phyloP scores from a whole-genome alignment of 2,888 invertebrate species.

The Pteria penguin region DNA sequence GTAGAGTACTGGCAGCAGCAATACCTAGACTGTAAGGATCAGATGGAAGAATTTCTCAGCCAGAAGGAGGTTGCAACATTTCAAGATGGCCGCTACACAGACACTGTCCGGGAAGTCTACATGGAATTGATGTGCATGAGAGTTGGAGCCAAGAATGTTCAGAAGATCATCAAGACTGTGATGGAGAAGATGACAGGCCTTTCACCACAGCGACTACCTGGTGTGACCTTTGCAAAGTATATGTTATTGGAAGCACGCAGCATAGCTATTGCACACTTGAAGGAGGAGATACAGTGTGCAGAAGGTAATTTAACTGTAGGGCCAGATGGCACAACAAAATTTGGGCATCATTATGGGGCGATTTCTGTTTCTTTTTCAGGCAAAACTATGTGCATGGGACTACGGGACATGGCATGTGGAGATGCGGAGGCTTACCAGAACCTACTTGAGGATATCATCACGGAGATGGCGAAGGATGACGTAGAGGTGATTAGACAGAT shows the following conservation, averaged over 20 bases:
- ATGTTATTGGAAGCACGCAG: too few species aligned
- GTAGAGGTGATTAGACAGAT: too few species aligned
- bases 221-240: slow-evolving; percentile 17
- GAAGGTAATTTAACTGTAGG: too few species aligned
- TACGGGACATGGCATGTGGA: slow-evolving; percentile 26
- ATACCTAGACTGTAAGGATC: slow-evolving; percentile 18
- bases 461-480: not conserved
- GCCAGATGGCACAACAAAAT: slow-evolving; percentile 15
- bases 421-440: slow-evolving; percentile 23
- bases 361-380: slow-evolving; percentile 10
- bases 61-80: slow-evolving; percentile 17
- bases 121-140: slow-evolving; percentile 31
- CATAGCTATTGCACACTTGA: slow-evolving; percentile 14
- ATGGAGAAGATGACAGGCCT: slow-evolving; percentile 23
- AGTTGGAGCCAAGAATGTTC: slow-evolving; percentile 26
- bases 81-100: slow-evolving; percentile 18
- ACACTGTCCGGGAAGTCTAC: slow-evolving; percentile 17
- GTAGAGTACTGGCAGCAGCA: slow-evolving; percentile 13
- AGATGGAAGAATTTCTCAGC: too few species aligned
- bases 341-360: slow-evolving; percentile 30
- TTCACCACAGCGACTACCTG: slow-evolving; percentile 1
- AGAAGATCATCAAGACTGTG: slow-evolving; percentile 19
- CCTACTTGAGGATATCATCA: slow-evolving; percentile 1
- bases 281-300: slow-evolving; percentile 12
- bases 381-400: slow-evolving; percentile 5